Conservation (phyloP, 2,888 invertebrate genomes). For the Deilephila porcellus region DNA sequence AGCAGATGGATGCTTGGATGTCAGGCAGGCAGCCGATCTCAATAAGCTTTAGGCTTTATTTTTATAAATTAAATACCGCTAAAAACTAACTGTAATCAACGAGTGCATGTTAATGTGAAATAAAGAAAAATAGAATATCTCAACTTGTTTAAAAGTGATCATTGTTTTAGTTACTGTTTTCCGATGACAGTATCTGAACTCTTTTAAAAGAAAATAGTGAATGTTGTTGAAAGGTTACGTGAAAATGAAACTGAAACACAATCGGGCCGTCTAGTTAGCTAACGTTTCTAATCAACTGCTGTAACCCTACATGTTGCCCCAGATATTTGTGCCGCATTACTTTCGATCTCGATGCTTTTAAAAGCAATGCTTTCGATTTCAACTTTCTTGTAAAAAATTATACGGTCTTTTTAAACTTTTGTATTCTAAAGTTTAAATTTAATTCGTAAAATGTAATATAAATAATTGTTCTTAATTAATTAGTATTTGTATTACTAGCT, state of each 20-base stretch:
- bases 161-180: no score
- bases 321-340: background rate
- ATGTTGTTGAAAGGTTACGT: background rate
- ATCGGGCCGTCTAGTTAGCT: background rate
- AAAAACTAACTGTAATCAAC: no score
- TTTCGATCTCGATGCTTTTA: background rate
- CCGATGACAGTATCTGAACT: background rate
- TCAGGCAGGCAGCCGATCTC: no score
- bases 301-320: background rate
- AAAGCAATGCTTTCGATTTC: background rate
- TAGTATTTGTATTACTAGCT: no score
- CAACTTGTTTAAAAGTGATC: no score
- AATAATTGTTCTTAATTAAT: no score
- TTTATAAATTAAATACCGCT: no score
- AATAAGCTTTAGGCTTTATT: no score
- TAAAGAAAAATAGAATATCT: no score
- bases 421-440: background rate
- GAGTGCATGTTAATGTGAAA: no score
- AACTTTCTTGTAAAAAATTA: background rate
- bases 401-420: background rate
- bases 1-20: no score
- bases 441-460: no score
- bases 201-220: background rate
- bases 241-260: conserved; percentile 8
- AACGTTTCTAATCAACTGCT: conserved; percentile 3